Conservation (phyloP, 2,888 invertebrate genomes). For the Bruchidius siliquastri region DNA sequence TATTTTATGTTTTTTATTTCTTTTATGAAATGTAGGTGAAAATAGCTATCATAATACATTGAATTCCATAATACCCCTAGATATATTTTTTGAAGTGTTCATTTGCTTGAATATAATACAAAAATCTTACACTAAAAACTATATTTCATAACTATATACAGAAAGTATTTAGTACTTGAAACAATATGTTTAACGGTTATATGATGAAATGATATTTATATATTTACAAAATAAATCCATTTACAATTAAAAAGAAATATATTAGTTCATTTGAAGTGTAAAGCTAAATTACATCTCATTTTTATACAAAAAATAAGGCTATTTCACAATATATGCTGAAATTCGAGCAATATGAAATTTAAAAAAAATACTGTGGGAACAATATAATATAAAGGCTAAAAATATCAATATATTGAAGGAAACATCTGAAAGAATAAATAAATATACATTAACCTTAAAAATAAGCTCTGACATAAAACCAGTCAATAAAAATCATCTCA, state of each 20-base stretch:
- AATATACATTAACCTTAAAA: background rate
- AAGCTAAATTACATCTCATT: constrained; percentile 6
- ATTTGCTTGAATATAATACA: constrained; percentile 31
- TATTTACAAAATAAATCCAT: constrained; percentile 7
- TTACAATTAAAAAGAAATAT: constrained; percentile 7
- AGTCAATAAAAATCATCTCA: background rate
- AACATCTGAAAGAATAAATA: background rate
- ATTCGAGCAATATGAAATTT: background rate
- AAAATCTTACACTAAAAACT: constrained; percentile 28
- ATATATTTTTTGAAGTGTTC: constrained; percentile 16
- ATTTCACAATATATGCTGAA: constrained; percentile 2
- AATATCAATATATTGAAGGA: background rate
- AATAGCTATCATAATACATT: constrained; percentile 40
- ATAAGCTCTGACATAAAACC: background rate
- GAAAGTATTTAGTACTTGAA: constrained; percentile 12
- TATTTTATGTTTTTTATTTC: constrained; percentile 26
- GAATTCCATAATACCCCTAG: constrained; percentile 32
- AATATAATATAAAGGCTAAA: background rate
- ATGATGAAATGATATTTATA: constrained; percentile 1
- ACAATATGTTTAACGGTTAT: background rate
- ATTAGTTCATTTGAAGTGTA: constrained; percentile 1
- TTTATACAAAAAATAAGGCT: constrained; percentile 6
- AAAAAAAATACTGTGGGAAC: background rate
- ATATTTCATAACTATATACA: constrained; percentile 35
- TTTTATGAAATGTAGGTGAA: constrained; percentile 38